Evolutionary conservation across 2,113 vertebrate genomes (phyloP), one percentile per base, ranked within the genome.

Genomic region (Nycticebus coucang): DNA sequence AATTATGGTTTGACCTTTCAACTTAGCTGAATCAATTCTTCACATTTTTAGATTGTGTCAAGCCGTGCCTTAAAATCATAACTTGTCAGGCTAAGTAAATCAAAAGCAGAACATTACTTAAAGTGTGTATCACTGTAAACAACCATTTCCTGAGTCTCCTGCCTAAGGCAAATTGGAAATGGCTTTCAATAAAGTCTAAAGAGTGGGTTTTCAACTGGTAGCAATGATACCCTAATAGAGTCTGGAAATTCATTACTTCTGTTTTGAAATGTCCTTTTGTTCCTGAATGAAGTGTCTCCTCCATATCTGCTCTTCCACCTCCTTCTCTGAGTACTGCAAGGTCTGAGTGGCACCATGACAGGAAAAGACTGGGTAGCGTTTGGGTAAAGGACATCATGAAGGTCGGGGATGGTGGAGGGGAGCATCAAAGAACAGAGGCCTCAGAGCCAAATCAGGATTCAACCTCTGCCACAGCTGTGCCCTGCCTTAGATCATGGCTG

Each of bases 1-100:
- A 78, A 74, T 69, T 92, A 82, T 95, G 30, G 15, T 86, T 69
- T 66, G 45, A 72, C 59, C 28, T 96, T 95, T 96, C 30, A 87
- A 53, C 37, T 68, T 87, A 94, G 91, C 93, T 93, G 10, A 28
- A 74, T 22, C 26, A 62, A 59, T 89, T 74, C 9, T 74, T 94
- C 35, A 80, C 14, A 22, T 68, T 95, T 92, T 88, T 87, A 92
- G 68, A 57, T 78, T 75, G 35, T 89, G 37, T 37, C n/a, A 78
- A 79, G 82, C 0, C 2, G 7, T 84, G 33, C 91, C 26, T 94
- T 90, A 93, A 92, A 84, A 92, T 90, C 60, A 93, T 82, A 50
- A 19, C 28, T 50, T 94, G 57, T 75, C 72, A 74, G 10, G 72
- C 18, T 41, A 41, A 41, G 41, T 79, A 82, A 87, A 68, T 84